Percentiles rank a stretch among this genome's conserved stretches.
Evolutionary conservation across 2,113 vertebrate species (phyloP).

Genomic region (Stercorarius parasiticus): DNA sequence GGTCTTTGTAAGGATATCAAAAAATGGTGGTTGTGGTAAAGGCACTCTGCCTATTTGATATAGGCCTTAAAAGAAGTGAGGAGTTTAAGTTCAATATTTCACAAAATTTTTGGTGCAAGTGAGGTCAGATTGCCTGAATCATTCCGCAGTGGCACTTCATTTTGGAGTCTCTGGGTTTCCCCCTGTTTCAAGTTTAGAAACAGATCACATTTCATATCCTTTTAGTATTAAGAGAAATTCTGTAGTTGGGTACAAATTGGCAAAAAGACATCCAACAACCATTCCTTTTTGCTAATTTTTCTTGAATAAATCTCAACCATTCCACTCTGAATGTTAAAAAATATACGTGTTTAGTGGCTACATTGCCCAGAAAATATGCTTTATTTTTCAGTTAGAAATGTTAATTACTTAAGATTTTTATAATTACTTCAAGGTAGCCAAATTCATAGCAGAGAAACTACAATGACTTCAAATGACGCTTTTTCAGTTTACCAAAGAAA

Average conservation of each 20-base stretch:
- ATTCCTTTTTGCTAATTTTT: neutral
- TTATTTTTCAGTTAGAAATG: neutral
- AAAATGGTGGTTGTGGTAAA: neutral
- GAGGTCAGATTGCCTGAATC: neutral
- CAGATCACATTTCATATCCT: neutral
- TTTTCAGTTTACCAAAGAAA: neutral
- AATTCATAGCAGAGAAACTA: neutral
- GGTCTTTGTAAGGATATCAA: neutral
- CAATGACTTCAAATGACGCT: neutral
- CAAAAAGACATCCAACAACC: neutral
- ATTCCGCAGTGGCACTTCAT: neutral
- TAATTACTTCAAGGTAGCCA: neutral
- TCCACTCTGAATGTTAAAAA: neutral
- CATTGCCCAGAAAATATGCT: neutral
- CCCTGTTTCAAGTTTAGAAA: neutral
- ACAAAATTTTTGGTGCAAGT: neutral
- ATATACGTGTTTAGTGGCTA: neutral
- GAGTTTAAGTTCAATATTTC: neutral
- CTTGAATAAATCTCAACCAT: neutral
- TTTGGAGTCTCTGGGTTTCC: neutral
- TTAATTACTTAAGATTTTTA: neutral
- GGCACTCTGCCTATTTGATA: neutral
- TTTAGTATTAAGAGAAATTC: neutral
- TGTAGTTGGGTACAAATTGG: neutral
- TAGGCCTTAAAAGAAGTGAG: neutral